These are phyloP conservation scores for Heliocidaris tuberculata DNA, from an alignment of 35 echinoderm and acorn worm species.

Conservation along the genomic window DNA sequence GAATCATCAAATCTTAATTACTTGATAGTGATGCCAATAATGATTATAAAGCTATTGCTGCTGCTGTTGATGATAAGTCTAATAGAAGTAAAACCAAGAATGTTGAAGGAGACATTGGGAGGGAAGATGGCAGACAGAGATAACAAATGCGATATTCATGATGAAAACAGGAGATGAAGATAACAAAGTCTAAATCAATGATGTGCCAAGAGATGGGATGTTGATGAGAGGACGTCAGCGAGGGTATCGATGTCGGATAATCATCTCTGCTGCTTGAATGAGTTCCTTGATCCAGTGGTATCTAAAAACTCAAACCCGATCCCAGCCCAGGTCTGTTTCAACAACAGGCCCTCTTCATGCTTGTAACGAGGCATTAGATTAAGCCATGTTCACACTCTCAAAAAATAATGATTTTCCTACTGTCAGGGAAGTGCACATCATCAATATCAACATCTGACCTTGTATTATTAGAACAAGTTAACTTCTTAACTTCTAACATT, in stretches of 20 bases:
- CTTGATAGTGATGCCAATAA: not conserved
- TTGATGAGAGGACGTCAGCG: not conserved
- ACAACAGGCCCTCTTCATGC: not conserved
- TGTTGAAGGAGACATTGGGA: slow-evolving; percentile 1
- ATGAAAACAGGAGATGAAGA: slow-evolving; percentile 17
- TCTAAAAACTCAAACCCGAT: not conserved
- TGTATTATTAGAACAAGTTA: too few species aligned
- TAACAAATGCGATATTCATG: slow-evolving; percentile 13
- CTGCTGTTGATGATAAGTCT: not conserved
- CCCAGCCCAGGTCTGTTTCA: not conserved
- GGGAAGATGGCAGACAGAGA: not conserved
- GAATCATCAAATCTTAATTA: not conserved
- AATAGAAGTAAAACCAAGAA: not conserved
- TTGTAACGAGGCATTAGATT: not conserved
- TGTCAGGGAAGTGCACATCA: too few species aligned
- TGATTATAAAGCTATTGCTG: not conserved
- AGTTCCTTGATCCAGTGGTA: not conserved
- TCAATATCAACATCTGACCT: too few species aligned
- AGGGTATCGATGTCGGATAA: slow-evolving; percentile 9
- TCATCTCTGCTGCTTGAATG: slow-evolving; percentile 9
- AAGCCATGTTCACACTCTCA: not conserved
- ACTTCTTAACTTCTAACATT: too few species aligned
- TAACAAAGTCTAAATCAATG: slow-evolving; percentile 12
- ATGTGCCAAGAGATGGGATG: slow-evolving; percentile 15
- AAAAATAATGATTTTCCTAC: not conserved